Conservation (phyloP, 2,113 vertebrate species). For the Sinocyclocheilus anshuiensis region DNA sequence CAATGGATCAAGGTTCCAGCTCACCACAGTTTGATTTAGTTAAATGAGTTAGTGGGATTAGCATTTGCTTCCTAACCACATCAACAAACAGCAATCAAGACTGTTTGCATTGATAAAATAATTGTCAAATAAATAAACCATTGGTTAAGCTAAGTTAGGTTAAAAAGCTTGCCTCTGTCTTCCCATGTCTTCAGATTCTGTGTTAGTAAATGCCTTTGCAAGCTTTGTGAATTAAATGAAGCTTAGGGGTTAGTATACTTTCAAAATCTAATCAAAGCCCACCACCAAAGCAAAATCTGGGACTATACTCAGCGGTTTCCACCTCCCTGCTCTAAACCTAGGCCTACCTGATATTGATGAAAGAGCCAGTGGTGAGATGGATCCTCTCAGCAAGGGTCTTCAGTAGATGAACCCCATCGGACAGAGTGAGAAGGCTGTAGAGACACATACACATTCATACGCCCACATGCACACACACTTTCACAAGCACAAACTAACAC, state of each 20-base stretch:
- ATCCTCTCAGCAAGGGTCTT: conserved; percentile 82
- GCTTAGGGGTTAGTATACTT: neutral
- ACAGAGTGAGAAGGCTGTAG: conserved; percentile 83
- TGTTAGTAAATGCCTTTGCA: neutral
- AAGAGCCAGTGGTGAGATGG: conserved; percentile 79
- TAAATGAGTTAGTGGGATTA: conserved; percentile 20
- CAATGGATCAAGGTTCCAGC: conserved; percentile 40
- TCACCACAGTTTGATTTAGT: conserved; percentile 49
- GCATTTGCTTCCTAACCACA: conserved; percentile 14
- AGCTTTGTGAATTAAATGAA: neutral
- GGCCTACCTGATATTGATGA: conserved; percentile 88
- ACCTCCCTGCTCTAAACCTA: conserved; percentile 23
- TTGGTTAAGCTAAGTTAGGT: neutral
- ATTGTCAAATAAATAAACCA: neutral
- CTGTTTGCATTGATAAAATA: neutral
- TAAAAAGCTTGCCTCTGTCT: neutral
- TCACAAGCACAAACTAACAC: conserved; percentile 40
- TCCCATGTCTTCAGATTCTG: neutral
- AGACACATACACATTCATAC: conserved; percentile 56
- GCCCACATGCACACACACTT: conserved; percentile 17
- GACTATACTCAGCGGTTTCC: neutral
- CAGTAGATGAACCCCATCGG: conserved; percentile 81
- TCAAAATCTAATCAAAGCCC: no score
- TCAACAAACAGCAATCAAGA: neutral
- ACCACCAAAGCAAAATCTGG: neutral